Conservation (phyloP, 2,797 vertebrate genomes). For the Enoplosus armatus region DNA sequence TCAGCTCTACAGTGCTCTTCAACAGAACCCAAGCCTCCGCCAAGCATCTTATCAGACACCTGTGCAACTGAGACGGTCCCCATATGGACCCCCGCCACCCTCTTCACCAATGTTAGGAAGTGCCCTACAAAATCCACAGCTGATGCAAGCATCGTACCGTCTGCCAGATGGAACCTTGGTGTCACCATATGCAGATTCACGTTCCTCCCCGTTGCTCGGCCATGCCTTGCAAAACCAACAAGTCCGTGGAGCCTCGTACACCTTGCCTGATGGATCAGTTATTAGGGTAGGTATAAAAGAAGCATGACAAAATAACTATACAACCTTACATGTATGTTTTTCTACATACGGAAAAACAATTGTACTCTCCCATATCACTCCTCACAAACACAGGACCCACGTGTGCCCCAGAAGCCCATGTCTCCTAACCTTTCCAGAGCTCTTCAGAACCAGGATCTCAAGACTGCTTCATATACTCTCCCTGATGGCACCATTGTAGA, state of each 20-base stretch:
- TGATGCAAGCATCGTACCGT: slow-evolving; percentile 76
- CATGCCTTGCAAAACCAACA: slow-evolving; percentile 82
- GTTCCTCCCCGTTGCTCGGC: slow-evolving; percentile 75
- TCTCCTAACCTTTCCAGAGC: slow-evolving; percentile 83
- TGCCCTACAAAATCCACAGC: slow-evolving; percentile 76
- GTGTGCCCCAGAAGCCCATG: slow-evolving; percentile 65
- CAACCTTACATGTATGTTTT: not conserved
- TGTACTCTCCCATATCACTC: not conserved
- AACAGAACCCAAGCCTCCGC: slow-evolving; percentile 75
- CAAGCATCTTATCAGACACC: slow-evolving; percentile 76
- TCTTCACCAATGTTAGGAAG: slow-evolving; percentile 74
- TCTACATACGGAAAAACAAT: not conserved
- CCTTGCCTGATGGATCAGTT: slow-evolving; percentile 79
- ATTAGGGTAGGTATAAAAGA: slow-evolving; percentile 66
- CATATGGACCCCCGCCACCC: slow-evolving; percentile 56
- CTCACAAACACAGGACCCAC: slow-evolving; percentile 68
- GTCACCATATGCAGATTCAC: slow-evolving; percentile 70
- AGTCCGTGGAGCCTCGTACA: slow-evolving; percentile 75
- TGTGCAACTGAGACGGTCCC: slow-evolving; percentile 61
- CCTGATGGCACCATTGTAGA: slow-evolving; percentile 81
- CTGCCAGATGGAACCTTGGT: slow-evolving; percentile 74
- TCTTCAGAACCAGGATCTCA: slow-evolving; percentile 81
- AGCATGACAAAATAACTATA: not conserved
- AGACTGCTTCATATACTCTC: slow-evolving; percentile 81
- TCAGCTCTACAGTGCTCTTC: slow-evolving; percentile 74